A percentile compares a stretch with the other conserved stretches of the same genome.
These are phyloP conservation scores for Metalampra italica DNA, from an alignment of 2,888 invertebrate genomes.

Conservation along the genomic window DNA sequence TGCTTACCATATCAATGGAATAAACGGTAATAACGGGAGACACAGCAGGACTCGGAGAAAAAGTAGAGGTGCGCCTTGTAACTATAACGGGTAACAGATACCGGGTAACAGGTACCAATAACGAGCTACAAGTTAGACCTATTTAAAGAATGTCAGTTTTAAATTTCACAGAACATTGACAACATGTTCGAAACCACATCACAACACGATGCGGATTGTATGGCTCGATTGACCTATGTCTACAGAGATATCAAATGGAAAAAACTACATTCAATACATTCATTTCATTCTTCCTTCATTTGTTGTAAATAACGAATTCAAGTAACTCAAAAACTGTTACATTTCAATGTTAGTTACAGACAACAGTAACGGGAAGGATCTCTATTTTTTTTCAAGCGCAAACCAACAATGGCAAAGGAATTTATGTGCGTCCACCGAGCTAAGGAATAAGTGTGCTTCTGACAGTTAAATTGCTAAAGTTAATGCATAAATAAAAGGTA, in stretches of 20 bases:
- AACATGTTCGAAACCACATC: too few species aligned
- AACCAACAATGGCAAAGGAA: constrained; percentile 41
- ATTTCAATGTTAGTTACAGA: not conserved
- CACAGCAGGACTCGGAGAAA: constrained; percentile 24
- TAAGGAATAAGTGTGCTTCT: constrained; percentile 37
- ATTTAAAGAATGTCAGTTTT: too few species aligned
- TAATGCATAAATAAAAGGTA: constrained; percentile 73
- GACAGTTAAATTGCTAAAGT: constrained; percentile 70
- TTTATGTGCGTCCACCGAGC: constrained; percentile 32
- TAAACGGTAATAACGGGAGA: constrained; percentile 33
- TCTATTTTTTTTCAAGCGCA: constrained; percentile 1
- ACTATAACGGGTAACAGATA: not conserved
- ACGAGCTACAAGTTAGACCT: not conserved
- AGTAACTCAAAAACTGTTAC: not conserved
- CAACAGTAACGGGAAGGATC: not conserved
- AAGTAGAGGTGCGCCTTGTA: not conserved
- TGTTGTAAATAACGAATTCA: too few species aligned
- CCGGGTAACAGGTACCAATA: not conserved
- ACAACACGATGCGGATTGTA: too few species aligned
- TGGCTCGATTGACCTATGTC: too few species aligned
- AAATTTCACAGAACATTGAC: too few species aligned
- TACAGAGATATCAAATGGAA: too few species aligned
- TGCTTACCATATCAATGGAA: constrained; percentile 54
- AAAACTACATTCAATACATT: too few species aligned
- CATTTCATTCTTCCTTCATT: too few species aligned